These are phyloP conservation scores for Piezodorus guildinii DNA, from an alignment of 1,140 invertebrate species.

Conservation along the genomic window DNA sequence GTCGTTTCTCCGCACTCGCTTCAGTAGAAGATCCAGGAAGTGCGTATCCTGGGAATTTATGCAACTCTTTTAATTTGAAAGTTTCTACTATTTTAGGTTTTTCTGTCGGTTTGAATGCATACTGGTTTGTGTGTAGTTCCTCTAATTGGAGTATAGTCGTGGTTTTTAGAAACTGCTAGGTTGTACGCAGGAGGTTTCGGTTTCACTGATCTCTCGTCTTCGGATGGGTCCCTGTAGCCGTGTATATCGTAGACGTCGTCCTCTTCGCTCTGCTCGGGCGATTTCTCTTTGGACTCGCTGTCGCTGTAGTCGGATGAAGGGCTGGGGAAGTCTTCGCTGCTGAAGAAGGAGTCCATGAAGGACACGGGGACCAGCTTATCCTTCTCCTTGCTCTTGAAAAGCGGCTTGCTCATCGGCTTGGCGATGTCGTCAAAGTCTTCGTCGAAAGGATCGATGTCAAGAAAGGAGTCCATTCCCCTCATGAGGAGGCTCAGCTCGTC, in stretches of 20 bases:
- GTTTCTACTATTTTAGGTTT: neutral
- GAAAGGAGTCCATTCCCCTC: neutral
- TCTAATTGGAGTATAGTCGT: neutral
- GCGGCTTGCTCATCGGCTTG: neutral
- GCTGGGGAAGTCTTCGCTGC: neutral
- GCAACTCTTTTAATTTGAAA: neutral
- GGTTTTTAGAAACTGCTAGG: neutral
- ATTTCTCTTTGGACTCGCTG: neutral
- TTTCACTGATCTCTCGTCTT: neutral
- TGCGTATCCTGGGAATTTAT: neutral
- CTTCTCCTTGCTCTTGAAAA: neutral
- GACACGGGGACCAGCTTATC: neutral
- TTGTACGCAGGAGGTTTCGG: neutral
- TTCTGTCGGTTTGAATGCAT: neutral
- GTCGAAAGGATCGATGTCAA: neutral
- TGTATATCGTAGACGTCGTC: conserved; percentile 20
- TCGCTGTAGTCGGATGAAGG: neutral
- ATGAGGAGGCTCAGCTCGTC: neutral
- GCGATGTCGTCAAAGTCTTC: neutral
- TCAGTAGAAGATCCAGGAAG: neutral
- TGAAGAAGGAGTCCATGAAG: neutral
- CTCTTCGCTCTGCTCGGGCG: neutral
- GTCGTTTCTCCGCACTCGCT: too few species aligned
- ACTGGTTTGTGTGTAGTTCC: neutral
- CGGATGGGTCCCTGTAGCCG: neutral